These are phyloP conservation scores for Pantala flavescens DNA, from an alignment of 1,140 invertebrate genomes.

Conservation along the genomic window DNA sequence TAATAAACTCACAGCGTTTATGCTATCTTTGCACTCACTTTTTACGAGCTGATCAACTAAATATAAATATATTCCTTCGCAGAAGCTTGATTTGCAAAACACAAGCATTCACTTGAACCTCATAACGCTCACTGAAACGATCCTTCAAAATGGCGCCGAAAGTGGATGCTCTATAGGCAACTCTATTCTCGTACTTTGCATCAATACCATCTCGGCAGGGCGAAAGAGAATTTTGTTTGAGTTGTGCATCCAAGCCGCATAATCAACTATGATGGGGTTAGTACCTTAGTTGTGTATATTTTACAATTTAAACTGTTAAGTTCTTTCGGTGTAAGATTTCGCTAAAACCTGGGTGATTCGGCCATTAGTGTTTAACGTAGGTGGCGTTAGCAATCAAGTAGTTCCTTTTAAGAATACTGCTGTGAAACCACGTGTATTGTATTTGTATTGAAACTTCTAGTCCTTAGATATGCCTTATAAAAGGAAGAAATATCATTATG, in stretches of 20 bases:
- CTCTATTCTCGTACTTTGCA: neutral
- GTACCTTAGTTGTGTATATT: no score
- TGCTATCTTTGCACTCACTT: neutral
- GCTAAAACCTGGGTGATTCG: neutral
- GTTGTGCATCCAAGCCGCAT: no score
- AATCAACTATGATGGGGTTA: no score
- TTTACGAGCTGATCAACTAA: neutral
- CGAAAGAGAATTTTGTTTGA: no score
- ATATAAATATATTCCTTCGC: neutral
- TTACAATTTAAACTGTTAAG: neutral
- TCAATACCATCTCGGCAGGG: no score
- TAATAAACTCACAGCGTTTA: neutral
- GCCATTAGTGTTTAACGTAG: neutral
- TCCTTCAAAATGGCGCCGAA: neutral
- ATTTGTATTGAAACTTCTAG: neutral
- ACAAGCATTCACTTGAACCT: neutral
- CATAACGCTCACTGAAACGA: neutral
- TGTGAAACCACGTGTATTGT: neutral
- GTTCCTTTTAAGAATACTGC: neutral
- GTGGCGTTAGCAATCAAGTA: neutral
- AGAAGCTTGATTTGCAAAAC: neutral
- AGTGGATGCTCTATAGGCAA: neutral
- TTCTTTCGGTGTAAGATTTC: neutral
- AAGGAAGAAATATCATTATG: conserved; percentile 64
- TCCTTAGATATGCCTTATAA: conserved; percentile 44